phyloP scores from a whole-genome alignment of 2,797 vertebrate genomes.

The Cirrhinus molitorella region DNA sequence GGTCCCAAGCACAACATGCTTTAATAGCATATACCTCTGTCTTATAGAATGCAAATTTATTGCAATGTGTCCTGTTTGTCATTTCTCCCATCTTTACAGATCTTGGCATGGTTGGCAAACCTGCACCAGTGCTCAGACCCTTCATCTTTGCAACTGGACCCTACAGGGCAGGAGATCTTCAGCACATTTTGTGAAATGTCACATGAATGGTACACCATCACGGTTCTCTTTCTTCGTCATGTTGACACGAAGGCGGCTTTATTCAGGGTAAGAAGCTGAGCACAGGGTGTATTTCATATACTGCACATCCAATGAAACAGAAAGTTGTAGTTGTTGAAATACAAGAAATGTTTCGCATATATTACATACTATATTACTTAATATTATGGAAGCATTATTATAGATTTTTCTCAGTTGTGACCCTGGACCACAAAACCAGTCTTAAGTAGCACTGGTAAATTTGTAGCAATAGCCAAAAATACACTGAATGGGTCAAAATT shows the following conservation, averaged over 20 bases:
- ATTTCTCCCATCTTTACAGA: constrained; percentile 63
- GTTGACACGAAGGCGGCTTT: constrained; percentile 82
- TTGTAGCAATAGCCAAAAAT: too few relatives aligned
- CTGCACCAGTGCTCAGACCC: constrained; percentile 70
- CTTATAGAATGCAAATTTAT: background rate
- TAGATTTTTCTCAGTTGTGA: too few relatives aligned
- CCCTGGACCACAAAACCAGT: too few relatives aligned
- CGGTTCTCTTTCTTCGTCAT: constrained; percentile 82
- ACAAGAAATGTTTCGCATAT: too few relatives aligned
- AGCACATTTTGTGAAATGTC: constrained; percentile 82
- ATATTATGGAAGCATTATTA: too few relatives aligned
- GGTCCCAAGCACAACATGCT: background rate
- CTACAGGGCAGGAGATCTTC: constrained; percentile 58
- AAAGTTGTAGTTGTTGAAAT: too few relatives aligned
- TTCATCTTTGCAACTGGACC: constrained; percentile 36
- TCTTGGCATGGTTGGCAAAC: constrained; percentile 74
- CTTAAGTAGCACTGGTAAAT: too few relatives aligned
- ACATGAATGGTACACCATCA: constrained; percentile 78
- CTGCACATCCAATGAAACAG: background rate
- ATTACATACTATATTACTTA: too few relatives aligned
- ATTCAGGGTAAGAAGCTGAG: constrained; percentile 82
- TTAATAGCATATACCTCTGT: background rate
- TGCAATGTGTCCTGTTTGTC: background rate
- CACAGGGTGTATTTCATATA: background rate
- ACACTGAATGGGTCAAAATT: too few relatives aligned